phyloP scores from a whole-genome alignment of 2,888 invertebrate genomes.

The Sicus ferrugineus region DNA sequence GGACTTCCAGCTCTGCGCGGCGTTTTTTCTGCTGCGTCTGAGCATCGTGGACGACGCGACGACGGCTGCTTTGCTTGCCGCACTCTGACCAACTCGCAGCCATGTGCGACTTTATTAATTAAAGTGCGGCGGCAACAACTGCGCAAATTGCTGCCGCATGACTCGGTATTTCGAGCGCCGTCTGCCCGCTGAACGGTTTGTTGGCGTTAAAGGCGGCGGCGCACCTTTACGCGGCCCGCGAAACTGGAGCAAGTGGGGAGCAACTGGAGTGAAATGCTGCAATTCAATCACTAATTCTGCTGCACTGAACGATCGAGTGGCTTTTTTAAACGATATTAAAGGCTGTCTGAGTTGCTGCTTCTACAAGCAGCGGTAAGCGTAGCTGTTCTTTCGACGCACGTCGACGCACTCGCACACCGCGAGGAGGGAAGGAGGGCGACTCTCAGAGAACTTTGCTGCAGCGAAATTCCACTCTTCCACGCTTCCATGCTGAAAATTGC shows the following conservation, averaged over 20 bases:
- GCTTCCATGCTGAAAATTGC: no score
- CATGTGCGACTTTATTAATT: slow-evolving; percentile 32
- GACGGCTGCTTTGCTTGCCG: background rate
- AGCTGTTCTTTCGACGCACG: no score
- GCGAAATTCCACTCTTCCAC: background rate
- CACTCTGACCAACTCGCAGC: slow-evolving; percentile 17
- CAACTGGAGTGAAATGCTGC: slow-evolving; percentile 2
- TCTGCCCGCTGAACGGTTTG: slow-evolving; percentile 12
- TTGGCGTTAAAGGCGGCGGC: slow-evolving; percentile 3
- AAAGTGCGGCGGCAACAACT: slow-evolving; percentile 22
- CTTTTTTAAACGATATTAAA: no score
- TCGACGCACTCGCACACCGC: no score
- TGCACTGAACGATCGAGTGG: no score
- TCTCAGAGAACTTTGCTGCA: no score
- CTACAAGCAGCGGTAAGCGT: no score
- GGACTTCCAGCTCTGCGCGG: background rate
- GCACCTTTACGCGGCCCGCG: background rate
- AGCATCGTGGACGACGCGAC: slow-evolving; percentile 11
- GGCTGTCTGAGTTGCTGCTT: no score
- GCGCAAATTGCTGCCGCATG: background rate
- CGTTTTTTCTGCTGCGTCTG: background rate
- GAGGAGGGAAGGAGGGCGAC: no score
- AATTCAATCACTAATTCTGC: no score
- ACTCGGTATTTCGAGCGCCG: slow-evolving; percentile 3
- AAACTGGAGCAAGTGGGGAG: slow-evolving; percentile 27